phyloP scores from a whole-genome alignment of 1,140 invertebrate genomes.

The Chironomus striatipennis region DNA sequence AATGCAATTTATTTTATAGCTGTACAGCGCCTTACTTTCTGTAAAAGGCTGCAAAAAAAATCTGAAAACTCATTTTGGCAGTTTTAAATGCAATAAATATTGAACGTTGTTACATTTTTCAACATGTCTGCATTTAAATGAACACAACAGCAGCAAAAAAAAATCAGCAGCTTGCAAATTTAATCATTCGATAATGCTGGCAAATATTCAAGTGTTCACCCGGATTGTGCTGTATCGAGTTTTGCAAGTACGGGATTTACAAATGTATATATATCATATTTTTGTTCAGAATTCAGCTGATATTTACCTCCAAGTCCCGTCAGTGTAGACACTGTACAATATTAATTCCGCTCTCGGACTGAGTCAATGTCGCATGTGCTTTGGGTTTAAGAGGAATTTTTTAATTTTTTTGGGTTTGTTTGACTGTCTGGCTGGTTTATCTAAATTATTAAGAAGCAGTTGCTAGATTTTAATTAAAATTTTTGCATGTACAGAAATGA shows the following conservation, averaged over 20 bases:
- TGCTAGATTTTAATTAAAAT: too few species aligned
- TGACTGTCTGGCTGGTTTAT: too few species aligned
- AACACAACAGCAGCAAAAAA: background rate
- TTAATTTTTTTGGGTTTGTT: too few species aligned
- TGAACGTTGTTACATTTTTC: too few species aligned
- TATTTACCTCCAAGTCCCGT: background rate
- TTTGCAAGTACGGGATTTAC: background rate
- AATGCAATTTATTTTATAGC: too few species aligned
- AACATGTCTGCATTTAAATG: too few species aligned
- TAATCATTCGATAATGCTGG: background rate
- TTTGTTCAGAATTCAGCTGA: background rate
- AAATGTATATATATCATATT: background rate
- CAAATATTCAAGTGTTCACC: background rate
- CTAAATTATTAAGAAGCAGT: too few species aligned
- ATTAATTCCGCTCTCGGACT: background rate
- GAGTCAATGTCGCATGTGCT: background rate
- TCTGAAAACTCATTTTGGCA: too few species aligned
- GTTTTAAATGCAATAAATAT: too few species aligned
- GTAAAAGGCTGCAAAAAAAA: too few species aligned
- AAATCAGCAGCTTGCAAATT: background rate
- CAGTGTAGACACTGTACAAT: background rate
- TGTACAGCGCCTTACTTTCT: too few species aligned
- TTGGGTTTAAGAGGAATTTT: too few species aligned
- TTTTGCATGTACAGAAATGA: background rate
- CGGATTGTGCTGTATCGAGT: background rate